Base-by-base conservation (phyloP, 2,797 vertebrate genomes). In the Anolis apletophallus region DNA sequence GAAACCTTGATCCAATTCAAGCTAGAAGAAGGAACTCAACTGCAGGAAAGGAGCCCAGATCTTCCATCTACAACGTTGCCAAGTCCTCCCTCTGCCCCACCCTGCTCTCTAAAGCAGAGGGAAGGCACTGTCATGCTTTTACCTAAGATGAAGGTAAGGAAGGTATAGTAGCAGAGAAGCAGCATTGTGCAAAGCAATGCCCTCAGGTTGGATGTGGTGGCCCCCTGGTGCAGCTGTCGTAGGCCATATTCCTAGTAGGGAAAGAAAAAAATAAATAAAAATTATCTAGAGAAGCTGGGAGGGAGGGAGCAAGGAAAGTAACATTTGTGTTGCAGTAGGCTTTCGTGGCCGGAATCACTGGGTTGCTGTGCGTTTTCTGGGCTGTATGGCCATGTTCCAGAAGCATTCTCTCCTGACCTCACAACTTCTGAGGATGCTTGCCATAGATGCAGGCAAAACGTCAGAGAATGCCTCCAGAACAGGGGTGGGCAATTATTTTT, bases 61-160 rank as follows among this genome's bases (percentile, higher is more conserved):
- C 23, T 29, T 19, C 61, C 29, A 64, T 14, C n/a, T 26, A 8
- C 14, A 32, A 23, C 72, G 19, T 26, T 79, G 32, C 12, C 14
- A 75, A 40, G 16, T 29, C 34, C 2, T 26, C 52, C 46, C 61
- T 50, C n/a, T 26, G 75, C 23, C 19, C 79, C 13, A 5, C 40
- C 13, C 32, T 55, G 55, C 34, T 32, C 26, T 52, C 71, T 6
- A 46, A 68, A 1, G 5, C 21, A 57, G 17, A 26, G 29, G 50
- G 14, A 16, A 76, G 12, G 19, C 23, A 74, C 57, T 34, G 23
- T 40, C 52, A 9, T 29, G 50, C 3, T 1, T 13, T 89, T 95
- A 98, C 97, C 97, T 50, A 98, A 95, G 79, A 98, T 96, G 93
- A 98, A 97, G 5, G 96, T 97, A 90, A 98, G 96, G 87, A 98